phyloP scores from a whole-genome alignment of 2,797 vertebrate genomes.

The Rhabdophis nuchalis region DNA sequence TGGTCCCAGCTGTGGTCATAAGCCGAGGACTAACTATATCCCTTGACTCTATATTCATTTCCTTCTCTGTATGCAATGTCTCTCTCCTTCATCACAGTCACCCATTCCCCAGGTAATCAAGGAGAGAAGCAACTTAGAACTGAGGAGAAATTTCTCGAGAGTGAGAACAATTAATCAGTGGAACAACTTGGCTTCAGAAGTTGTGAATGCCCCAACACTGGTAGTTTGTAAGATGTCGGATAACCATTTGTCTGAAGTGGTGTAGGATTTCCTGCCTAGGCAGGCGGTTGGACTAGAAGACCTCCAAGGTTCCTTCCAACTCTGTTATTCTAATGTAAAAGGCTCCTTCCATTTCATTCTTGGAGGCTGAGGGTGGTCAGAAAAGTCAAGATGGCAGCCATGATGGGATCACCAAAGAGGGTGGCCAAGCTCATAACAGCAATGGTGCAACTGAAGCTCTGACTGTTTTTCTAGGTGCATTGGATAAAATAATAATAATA shows the following conservation, averaged over 20 bases:
- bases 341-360: neutral
- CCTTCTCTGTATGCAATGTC: neutral
- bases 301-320: too few relatives aligned
- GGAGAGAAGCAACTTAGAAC: too few relatives aligned
- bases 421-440: neutral
- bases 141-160: too few relatives aligned
- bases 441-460: neutral
- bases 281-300: too few relatives aligned
- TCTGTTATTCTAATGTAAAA: neutral
- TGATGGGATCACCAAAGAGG: neutral
- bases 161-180: too few relatives aligned
- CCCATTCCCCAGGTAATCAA: neutral
- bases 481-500: neutral
- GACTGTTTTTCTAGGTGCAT: neutral
- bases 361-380: neutral
- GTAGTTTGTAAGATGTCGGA: too few relatives aligned
- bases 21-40: neutral
- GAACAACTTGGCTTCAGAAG: too few relatives aligned
- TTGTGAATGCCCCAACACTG: too few relatives aligned
- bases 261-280: too few relatives aligned
- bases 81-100: neutral
- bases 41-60: neutral
- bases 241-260: too few relatives aligned
- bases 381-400: neutral
- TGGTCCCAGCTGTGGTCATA: neutral